Percentiles rank a stretch among this genome's conserved stretches.
Conservation (phyloP, 1,140 invertebrate species). For the Drosophila teissieri region DNA sequence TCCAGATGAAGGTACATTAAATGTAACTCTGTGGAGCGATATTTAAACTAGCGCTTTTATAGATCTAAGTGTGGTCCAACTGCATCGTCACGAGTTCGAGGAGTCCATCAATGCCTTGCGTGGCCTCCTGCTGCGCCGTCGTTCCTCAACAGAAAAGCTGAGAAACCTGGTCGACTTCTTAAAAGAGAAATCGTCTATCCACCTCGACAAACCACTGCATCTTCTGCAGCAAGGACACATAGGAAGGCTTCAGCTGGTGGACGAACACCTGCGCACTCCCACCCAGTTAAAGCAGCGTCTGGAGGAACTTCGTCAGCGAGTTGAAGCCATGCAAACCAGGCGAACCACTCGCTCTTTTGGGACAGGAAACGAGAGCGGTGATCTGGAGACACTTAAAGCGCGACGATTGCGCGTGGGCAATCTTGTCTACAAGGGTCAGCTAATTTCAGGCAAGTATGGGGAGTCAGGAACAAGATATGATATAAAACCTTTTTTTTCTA, state of each 20-base stretch:
- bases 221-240: constrained; percentile 29
- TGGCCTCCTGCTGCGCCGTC: constrained; percentile 59
- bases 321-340: constrained; percentile 1
- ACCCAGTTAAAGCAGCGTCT: constrained; percentile 55
- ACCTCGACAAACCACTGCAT: constrained; percentile 28
- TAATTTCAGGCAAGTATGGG: constrained; percentile 57
- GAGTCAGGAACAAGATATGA: too few species aligned
- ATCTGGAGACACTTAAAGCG: constrained; percentile 45
- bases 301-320: constrained; percentile 36
- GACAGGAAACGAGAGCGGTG: constrained; percentile 23
- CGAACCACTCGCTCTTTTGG: constrained; percentile 54
- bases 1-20: constrained; percentile 47
- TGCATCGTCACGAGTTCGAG: constrained; percentile 74
- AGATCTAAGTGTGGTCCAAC: constrained; percentile 64
- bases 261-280: constrained; percentile 51
- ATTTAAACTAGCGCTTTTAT: not conserved
- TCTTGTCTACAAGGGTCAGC: constrained; percentile 58
- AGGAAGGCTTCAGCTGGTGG: constrained; percentile 41
- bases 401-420: constrained; percentile 60
- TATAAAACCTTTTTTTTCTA: too few species aligned
- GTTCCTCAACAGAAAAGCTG: constrained; percentile 38
- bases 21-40: not conserved
- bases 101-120: constrained; percentile 51
- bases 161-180: not conserved
- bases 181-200: not conserved